These are phyloP conservation scores for Prionailurus bengalensis DNA, from an alignment of 2,113 vertebrate species.

Conservation along the genomic window DNA sequence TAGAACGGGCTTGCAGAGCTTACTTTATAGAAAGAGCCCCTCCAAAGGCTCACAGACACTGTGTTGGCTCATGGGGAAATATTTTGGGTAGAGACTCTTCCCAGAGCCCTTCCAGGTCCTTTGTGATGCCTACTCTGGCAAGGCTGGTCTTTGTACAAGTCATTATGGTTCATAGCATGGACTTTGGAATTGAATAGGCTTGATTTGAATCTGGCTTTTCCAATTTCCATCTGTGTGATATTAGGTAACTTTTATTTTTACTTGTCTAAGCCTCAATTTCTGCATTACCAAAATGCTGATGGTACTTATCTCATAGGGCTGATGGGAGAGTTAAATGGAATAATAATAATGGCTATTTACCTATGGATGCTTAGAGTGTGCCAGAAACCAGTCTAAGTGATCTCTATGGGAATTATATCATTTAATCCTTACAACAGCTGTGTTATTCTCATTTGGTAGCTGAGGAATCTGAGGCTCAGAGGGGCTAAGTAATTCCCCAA, in stretches of 20 bases:
- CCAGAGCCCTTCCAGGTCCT: not conserved
- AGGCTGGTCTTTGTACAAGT: not conserved
- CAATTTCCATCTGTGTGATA: not conserved
- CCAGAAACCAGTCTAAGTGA: not conserved
- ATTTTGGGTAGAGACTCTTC: not conserved
- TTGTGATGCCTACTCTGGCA: not conserved
- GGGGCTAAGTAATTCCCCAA: not conserved
- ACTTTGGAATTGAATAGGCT: not conserved
- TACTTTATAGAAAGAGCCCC: not conserved
- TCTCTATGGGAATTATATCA: not conserved
- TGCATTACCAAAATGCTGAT: not conserved
- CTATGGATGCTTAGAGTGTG: not conserved
- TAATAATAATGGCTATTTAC: not conserved
- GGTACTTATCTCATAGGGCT: not conserved
- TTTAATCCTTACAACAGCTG: not conserved
- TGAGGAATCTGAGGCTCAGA: not conserved
- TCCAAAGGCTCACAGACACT: not conserved
- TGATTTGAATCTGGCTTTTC: not conserved
- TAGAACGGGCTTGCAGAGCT: not conserved
- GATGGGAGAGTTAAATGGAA: not conserved
- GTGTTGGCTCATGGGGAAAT: not conserved
- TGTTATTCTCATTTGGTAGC: not conserved
- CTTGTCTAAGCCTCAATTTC: not conserved
- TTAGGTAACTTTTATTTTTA: not conserved
- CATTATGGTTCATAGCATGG: not conserved